Conservation (phyloP, 2,797 vertebrate species). For the Pseudocheirus occidentalis region DNA sequence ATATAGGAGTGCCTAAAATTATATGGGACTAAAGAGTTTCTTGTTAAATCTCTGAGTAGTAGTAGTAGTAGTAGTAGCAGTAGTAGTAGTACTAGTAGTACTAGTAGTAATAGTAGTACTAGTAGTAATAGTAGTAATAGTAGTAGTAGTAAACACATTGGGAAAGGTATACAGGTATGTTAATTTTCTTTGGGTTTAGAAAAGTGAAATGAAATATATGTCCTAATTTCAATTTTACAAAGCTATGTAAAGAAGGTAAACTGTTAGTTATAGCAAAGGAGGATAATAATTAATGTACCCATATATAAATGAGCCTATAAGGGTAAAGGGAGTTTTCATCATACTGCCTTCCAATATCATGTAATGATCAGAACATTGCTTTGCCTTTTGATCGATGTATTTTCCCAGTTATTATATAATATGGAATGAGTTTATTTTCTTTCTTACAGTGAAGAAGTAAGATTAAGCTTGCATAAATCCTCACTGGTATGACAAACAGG, state of each 20-base stretch:
- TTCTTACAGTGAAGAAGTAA: neutral
- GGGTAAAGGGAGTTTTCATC: conserved; percentile 11
- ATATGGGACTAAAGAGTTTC: conserved; percentile 13
- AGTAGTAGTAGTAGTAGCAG: too few species aligned
- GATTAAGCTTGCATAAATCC: conserved; percentile 42
- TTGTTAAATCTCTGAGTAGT: conserved; percentile 30
- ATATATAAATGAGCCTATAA: conserved; percentile 31
- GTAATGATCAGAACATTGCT: conserved; percentile 35
- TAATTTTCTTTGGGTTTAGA: neutral
- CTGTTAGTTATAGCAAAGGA: conserved; percentile 39
- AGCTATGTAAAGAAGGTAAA: conserved; percentile 20
- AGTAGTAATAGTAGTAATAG: too few species aligned
- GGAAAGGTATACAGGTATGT: neutral
- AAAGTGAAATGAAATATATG: neutral
- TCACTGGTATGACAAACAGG: neutral
- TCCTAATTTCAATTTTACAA: conserved; percentile 44
- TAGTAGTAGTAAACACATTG: neutral
- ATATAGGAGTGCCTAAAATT: conserved; percentile 40
- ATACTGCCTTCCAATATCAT: conserved; percentile 45
- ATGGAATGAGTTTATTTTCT: conserved; percentile 38
- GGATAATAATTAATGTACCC: conserved; percentile 3
- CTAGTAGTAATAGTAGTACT: too few species aligned
- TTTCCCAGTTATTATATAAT: neutral
- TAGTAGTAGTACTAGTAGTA: too few species aligned
- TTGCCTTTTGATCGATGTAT: conserved; percentile 31